Evolutionary conservation across 2,113 vertebrate genomes (phyloP).

Genomic region (Herpetotheres cachinnans): DNA sequence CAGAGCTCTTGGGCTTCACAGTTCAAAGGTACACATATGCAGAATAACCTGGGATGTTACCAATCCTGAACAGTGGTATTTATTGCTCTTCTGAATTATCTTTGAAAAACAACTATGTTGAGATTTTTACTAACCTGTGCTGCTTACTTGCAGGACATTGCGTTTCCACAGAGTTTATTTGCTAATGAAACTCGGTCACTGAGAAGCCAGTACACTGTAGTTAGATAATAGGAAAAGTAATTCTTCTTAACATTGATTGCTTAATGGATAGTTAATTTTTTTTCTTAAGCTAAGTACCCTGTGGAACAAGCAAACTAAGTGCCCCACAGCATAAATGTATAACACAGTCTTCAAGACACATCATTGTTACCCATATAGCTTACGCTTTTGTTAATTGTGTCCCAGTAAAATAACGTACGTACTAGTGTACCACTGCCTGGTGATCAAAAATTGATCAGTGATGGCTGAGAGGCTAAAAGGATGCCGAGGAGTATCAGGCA

Average conservation of each 20-base stretch:
- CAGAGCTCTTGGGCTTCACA: not conserved
- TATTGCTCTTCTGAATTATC: not conserved
- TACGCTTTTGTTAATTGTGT: not conserved
- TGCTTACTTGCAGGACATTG: not conserved
- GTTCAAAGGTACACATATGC: not conserved
- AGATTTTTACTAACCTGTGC: not conserved
- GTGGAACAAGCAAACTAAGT: not conserved
- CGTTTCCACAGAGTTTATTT: not conserved
- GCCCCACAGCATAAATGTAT: not conserved
- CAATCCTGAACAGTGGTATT: not conserved
- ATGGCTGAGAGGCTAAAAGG: not conserved
- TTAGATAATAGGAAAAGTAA: not conserved
- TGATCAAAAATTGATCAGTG: constrained; percentile 28
- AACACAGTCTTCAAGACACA: not conserved
- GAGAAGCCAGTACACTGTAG: not conserved
- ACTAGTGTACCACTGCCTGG: not conserved
- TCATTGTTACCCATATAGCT: not conserved
- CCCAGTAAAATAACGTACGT: not conserved
- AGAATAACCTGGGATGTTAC: not conserved
- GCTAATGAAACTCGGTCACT: not conserved
- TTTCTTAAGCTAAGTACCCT: not conserved
- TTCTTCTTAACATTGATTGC: not conserved
- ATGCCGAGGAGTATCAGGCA: not conserved
- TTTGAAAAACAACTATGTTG: not conserved
- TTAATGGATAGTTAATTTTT: not conserved